Conservation (phyloP, 2,888 invertebrate species). For the Acheta domesticus region DNA sequence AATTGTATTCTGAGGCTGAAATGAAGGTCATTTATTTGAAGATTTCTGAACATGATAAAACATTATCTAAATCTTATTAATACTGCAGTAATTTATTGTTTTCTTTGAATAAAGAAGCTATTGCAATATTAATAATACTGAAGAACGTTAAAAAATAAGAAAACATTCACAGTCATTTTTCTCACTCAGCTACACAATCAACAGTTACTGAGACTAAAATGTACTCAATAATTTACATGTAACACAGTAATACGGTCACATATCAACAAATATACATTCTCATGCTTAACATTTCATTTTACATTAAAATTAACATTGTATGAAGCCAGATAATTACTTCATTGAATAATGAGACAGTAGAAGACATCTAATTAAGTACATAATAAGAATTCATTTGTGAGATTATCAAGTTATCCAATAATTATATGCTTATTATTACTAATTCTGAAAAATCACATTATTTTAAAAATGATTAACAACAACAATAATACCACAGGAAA, state of each 20-base stretch:
- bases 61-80: too few species aligned
- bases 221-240: background rate
- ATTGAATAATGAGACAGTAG: background rate
- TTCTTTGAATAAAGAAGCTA: background rate
- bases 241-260: background rate
- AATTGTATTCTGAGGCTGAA: too few species aligned
- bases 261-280: background rate
- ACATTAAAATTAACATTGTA: background rate
- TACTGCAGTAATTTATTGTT: background rate
- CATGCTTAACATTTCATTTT: background rate
- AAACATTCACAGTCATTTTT: too few species aligned
- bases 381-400: background rate
- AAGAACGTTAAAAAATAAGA: background rate
- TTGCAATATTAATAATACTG: constrained; percentile 1
- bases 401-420: background rate
- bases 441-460: background rate
- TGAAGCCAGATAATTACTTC: background rate
- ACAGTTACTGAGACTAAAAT: too few species aligned
- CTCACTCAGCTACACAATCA: too few species aligned
- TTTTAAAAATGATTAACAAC: background rate
- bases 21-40: too few species aligned
- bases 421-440: background rate
- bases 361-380: constrained; percentile 6
- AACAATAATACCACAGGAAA: background rate
- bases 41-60: too few species aligned